A percentile compares a stretch with the other conserved stretches of the same genome.
Conservation (phyloP, 2,888 invertebrate genomes). For the Automeris io region DNA sequence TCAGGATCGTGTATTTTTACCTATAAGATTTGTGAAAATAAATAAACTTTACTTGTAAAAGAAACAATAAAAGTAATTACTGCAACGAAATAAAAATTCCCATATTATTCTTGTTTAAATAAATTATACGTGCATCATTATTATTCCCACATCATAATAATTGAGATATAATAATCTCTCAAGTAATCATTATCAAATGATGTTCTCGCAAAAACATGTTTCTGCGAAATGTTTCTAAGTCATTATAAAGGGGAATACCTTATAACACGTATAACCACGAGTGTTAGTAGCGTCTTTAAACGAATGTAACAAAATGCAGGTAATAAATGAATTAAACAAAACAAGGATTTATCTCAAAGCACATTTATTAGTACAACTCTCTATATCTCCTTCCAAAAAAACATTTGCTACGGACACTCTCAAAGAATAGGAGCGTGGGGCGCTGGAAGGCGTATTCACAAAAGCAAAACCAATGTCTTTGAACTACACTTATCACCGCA, state of each 20-base stretch:
- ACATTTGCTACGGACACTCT: background rate
- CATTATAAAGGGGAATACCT: conserved; percentile 1
- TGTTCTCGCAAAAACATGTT: too few relatives aligned
- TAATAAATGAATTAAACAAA: background rate
- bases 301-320: background rate
- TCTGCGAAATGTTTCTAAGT: background rate
- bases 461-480: conserved; percentile 21
- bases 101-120: too few relatives aligned
- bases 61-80: too few relatives aligned
- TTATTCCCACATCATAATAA: too few relatives aligned
- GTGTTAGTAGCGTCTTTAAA: background rate
- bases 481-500: conserved; percentile 46
- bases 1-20: too few relatives aligned
- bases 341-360: conserved; percentile 5
- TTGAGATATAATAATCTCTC: too few relatives aligned
- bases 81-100: too few relatives aligned
- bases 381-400: conserved; percentile 2
- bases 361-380: conserved; percentile 6
- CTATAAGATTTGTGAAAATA: too few relatives aligned
- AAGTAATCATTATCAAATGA: too few relatives aligned
- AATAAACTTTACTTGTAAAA: too few relatives aligned
- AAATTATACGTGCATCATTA: too few relatives aligned
- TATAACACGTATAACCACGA: too few relatives aligned
- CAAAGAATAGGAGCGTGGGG: background rate
- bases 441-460: conserved; percentile 16